These are phyloP conservation scores for Heteromurus nitidus DNA, from an alignment of 2,888 invertebrate genomes.

Conservation along the genomic window DNA sequence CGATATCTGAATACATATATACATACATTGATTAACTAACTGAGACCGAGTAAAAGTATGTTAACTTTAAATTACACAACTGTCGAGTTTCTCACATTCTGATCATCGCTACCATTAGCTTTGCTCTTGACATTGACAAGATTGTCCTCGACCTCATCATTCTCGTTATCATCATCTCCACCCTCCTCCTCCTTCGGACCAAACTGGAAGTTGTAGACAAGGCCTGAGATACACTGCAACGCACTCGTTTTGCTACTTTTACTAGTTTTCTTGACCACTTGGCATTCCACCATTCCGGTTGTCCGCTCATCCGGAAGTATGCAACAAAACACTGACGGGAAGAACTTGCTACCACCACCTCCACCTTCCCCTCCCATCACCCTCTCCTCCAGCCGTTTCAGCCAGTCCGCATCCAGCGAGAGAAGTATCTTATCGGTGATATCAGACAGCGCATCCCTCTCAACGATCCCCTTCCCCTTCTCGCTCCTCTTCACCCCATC, in stretches of 20 bases:
- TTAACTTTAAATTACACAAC: no score
- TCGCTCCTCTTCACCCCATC: conserved; percentile 26
- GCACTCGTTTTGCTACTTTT: conserved; percentile 25
- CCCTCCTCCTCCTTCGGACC: conserved; percentile 53
- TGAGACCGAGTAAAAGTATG: no score
- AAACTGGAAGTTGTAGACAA: conserved; percentile 72
- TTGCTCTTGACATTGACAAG: conserved; percentile 38
- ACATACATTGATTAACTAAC: no score
- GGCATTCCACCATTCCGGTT: conserved; percentile 70
- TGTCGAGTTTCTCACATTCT: no score
- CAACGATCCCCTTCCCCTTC: conserved; percentile 16
- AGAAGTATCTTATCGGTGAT: conserved; percentile 68
- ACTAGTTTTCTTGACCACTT: conserved; percentile 43
- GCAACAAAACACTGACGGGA: conserved; percentile 70
- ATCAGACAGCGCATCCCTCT: conserved; percentile 54
- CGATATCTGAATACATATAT: no score
- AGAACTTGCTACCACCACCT: conserved; percentile 25
- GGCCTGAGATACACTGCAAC: conserved; percentile 68
- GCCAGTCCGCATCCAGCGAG: conserved; percentile 71
- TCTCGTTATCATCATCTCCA: no score
- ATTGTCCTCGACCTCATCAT: conserved; percentile 30
- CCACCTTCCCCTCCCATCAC: conserved; percentile 39
- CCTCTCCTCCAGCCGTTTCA: conserved; percentile 66
- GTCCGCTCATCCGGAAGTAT: conserved; percentile 66
- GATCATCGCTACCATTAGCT: conserved; percentile 14